phyloP scores from a whole-genome alignment of 2,888 invertebrate genomes.

The Agrypnus murinus region DNA sequence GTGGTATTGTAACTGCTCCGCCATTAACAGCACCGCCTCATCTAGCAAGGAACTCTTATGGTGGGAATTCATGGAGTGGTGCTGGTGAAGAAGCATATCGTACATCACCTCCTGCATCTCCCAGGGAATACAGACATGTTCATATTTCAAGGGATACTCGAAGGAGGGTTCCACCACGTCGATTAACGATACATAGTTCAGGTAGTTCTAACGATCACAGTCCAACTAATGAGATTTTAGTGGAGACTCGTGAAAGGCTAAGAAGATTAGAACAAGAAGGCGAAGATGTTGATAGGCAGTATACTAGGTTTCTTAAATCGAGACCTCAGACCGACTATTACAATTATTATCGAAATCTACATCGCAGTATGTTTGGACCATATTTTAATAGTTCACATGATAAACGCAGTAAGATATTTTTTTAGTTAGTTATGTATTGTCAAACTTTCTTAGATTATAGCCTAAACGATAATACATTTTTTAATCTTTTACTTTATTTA shows the following conservation, averaged over 20 bases:
- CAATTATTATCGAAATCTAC: no score
- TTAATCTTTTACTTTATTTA: no score
- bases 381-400: no score
- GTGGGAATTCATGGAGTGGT: constrained; percentile 46
- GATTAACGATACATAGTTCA: constrained; percentile 37
- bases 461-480: no score
- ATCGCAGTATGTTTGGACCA: no score
- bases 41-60: not conserved
- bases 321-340: not conserved
- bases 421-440: no score
- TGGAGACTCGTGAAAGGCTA: constrained; percentile 73
- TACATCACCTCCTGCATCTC: not conserved
- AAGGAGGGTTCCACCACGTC: constrained; percentile 24
- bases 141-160: not conserved
- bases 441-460: no score
- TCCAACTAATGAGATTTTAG: constrained; percentile 72
- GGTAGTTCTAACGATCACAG: constrained; percentile 63
- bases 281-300: constrained; percentile 75
- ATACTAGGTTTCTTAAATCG: constrained; percentile 57
- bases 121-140: not conserved
- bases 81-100: constrained; percentile 53
- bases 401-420: no score
- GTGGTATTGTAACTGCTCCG: constrained; percentile 30
- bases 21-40: constrained; percentile 26
- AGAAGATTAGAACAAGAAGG: constrained; percentile 76